Evolutionary conservation across 1,140 invertebrate genomes (phyloP), one percentile per base, ranked within the genome.

Genomic region (Dendrolimus punctatus): DNA sequence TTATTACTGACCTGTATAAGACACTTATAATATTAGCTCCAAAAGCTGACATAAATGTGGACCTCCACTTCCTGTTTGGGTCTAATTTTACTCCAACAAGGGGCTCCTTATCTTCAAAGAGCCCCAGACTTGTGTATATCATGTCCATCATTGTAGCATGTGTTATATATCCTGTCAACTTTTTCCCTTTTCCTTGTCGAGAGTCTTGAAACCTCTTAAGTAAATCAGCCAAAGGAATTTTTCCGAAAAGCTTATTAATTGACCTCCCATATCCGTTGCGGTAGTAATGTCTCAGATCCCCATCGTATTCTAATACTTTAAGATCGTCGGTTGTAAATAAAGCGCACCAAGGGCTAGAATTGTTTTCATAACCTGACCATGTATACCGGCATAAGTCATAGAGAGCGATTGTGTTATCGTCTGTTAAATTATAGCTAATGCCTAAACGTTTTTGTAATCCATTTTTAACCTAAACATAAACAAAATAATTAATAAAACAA

Each of bases 211-310:
- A 77, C 6, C 88, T 88, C 8, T 89, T 74, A 39, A 94, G 88
- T 74, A 95, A 87, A 68, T 96, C 91, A 66, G 90, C 87, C 0
- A 94, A 72, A 4, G 91, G 83, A 1, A 90, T 89, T 73, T 94
- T 95, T 42, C 92, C 93, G 8, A 94, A 86, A 51, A 88, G 86
- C 10, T 68, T 64, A 52, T 91, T 90, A 39, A 89, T 80, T 41
- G 87, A 73, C 5, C 45, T 43, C 8, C 64, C 60, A 49, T 66
- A 63, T 1, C 60, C 42, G 36, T 55, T 56, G 41, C 55, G 55
- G 39, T 60, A 63, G n/a, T 92, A 95, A 68, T 91, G 90, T 66
- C 91, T 85, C 2, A 95, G 71, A 82, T 95, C 94, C 67, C 92
- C 90, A 4, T 85, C 71, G 68, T 95, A 95, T 70, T 95, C 94